Evolutionary conservation across 1,140 invertebrate species (phyloP).

Genomic region (Meloidogyne floridensis): DNA sequence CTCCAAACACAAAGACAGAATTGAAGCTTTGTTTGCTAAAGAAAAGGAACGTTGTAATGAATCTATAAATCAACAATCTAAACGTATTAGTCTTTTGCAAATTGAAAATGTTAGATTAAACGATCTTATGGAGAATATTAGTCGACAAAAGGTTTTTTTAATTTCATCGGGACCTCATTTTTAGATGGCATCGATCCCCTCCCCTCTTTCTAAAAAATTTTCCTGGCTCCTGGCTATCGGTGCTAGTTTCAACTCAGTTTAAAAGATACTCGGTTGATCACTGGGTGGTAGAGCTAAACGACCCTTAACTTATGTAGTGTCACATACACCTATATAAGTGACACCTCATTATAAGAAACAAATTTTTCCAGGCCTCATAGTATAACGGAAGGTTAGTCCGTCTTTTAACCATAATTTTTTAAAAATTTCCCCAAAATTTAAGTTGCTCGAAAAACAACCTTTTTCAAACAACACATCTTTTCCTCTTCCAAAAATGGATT

Average conservation of each 20-base stretch:
- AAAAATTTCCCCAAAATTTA: not conserved
- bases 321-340: no score
- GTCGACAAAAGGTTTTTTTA: not conserved
- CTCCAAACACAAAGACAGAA: slow-evolving; percentile 26
- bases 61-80: not conserved
- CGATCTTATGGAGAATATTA: not conserved
- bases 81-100: slow-evolving; percentile 11
- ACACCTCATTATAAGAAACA: no score
- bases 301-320: no score
- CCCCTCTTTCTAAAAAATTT: not conserved
- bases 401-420: no score
- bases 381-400: no score
- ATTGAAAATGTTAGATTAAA: slow-evolving; percentile 3
- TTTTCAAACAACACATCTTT: not conserved
- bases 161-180: no score
- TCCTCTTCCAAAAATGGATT: not conserved
- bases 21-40: slow-evolving; percentile 21
- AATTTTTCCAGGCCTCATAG: no score
- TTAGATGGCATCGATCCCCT: no score
- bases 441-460: not conserved
- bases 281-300: no score
- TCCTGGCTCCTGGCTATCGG: no score
- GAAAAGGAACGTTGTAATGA: slow-evolving; percentile 19
- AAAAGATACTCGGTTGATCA: no score
- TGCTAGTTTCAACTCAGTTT: no score